Evolutionary conservation across 2,113 vertebrate species (phyloP), one percentile per base, ranked within the genome.

Genomic region (Mesembrinibis cayennensis): DNA sequence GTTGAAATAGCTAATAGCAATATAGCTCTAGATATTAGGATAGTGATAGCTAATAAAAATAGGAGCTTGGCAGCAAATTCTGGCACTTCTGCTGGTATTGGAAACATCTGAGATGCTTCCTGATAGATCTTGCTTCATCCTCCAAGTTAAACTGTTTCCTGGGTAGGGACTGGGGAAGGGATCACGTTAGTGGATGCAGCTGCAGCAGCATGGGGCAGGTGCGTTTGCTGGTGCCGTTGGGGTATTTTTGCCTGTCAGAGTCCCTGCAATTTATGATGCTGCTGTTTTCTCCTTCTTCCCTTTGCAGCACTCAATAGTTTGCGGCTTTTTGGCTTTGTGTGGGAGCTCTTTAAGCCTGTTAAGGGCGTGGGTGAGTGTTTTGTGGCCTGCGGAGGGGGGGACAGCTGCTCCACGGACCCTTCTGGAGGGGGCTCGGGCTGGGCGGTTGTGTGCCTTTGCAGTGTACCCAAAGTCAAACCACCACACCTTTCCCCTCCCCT

Each of bases 121-220:
- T 56, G 27, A 29, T 30, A 74, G 44, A 21, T 15, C 42, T 56
- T 69, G 30, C n/a, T 56, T 50, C n/a, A 17, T 7, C 27, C 32
- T 73, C 26, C 32, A 13, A 10, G 21, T 36, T 36, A 42, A 55
- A 26, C 16, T 9, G 10, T n/a, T 53, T 22, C 30, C 30, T 29
- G 62, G 69, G 25, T 13, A 10, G 29, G 34, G 38, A 10, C 20
- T 4, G 25, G 76, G 52, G 53, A 40, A 77, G 49, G 56, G 44
- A 11, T 44, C 7, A 1, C 2, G 1, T 20, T 10, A 10, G 22
- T 20, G 56, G n/a, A 27, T 38, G 49, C 30, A 71, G 72, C 78
- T 30, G 38, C 38, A 10, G 36, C 6, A 23, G 32, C 6, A 1
- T 0, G 5, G 50, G 44, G 18, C 0, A 1, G 34, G 6, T 19